Base-by-base conservation (phyloP, 2,113 vertebrate species). In the Catagonus wagneri region DNA sequence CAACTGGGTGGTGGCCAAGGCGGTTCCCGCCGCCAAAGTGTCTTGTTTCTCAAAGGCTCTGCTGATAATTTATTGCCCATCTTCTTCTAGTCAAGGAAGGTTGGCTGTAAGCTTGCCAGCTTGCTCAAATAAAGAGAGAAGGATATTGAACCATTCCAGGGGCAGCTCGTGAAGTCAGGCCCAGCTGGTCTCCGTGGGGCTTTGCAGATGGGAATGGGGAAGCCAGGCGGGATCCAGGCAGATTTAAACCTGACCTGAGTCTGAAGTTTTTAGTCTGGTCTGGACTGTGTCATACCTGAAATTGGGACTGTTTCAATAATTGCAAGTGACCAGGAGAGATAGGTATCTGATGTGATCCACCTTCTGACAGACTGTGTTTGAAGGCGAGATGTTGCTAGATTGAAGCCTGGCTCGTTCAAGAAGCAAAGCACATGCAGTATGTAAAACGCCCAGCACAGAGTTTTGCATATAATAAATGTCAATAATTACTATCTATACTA, bases 21-120 rank as follows among this genome's bases (percentile, higher is more conserved):
- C 8, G 12, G 79, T 63, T 7, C 61, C 68, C n/a, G 27, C 34
- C 6, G 74, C 95, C 85, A 58, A 54, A 61, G 27, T 12, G 39
- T 75, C 81, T 95, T 69, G 34, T 87, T 96, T 95, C 91, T 96
- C 94, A 63, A 93, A 97, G 95, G 25, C 89, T 93, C 93, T 94
- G 83, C 79, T 44, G 52, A 60, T 84, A 94, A 94, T 93, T 65
- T 95, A 93, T 25, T 78, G 85, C 74, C 76, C 89, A 68, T 80
- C 90, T 91, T 94, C 76, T 84, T 74, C 72, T 52, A 61, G 85
- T 65, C 61, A 22, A 34, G 58, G 81, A 93, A 89, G 89, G 78
- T 56, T 68, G 50, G 66, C 56, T 90, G 39, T 86, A 65, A 95
- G 94, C 32, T 56, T 92, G 80, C 92, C 94, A 95, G 91, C 58